Evolutionary conservation across 2,888 invertebrate species (phyloP), one percentile per base, ranked within the genome.

Genomic region (Cheilosia grossa): DNA sequence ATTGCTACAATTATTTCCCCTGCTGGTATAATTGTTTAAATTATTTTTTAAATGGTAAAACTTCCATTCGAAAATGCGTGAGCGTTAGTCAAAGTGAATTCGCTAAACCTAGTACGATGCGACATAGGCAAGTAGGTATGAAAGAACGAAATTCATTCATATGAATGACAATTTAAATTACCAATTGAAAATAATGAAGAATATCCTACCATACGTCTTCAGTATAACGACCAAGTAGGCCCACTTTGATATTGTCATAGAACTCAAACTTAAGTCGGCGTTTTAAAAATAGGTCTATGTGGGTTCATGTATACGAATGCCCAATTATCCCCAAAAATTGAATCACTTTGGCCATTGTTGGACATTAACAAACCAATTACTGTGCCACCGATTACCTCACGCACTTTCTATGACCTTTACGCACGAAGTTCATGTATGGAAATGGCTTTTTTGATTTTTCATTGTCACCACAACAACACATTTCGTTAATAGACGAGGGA

Each of bases 141-240:
- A n/a, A 44, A 44, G 44, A 17, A 5, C 6, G 7, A 44, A 44
- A n/a, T 19, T 19, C 19, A 47, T 17, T 47, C 47, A 47, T 37
- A 4, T 75, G 7, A 47, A 10, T 47, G 53, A n/a, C 54, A 69
- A 70, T 78, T 70, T 61, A 78, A 56, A 30, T 13, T 7, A 19
- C 19, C 63, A 78, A 78, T 78, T 78, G 78, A 78, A 17, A 49
- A 27, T 78, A 78, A 78, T 78, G 30, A 49, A 56, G 63, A n/a
- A 78, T 78, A 78, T 78, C 78, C 78, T 78, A 40, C 40, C 19
- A 33, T 42, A 21, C 10, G n/a, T 47, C 24, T 40, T 49, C 40
- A 19, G 37, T n/a, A 17, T 9, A 37, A 47, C 4, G 53, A 54
- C 17, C 47, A 37, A 58, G 56, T 17, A 47, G 9, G 9, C 9